Evolutionary conservation across 2,113 vertebrate genomes (phyloP).

Genomic region (Globicephala melas): DNA sequence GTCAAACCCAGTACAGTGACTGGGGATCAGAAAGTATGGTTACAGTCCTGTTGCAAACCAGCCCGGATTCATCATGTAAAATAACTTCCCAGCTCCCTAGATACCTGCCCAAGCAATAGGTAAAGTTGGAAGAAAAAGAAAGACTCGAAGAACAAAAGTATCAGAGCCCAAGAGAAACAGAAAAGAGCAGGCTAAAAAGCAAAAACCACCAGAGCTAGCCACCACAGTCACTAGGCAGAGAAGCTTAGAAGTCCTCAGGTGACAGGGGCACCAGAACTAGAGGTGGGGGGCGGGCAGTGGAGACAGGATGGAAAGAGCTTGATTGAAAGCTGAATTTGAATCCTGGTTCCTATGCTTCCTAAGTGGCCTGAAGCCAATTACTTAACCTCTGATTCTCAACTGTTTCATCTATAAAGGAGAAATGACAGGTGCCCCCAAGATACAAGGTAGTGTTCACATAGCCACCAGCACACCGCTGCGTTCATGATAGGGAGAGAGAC

Average conservation of each 20-base stretch:
- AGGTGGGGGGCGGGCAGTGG: rapidly evolving
- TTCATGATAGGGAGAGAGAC: background rate
- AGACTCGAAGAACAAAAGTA: background rate
- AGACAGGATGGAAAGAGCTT: background rate
- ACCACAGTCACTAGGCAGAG: background rate
- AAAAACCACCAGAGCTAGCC: background rate
- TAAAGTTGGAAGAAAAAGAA: background rate
- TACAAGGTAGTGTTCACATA: background rate
- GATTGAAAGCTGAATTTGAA: background rate
- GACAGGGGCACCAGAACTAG: no score
- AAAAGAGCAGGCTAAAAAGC: background rate
- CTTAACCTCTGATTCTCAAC: background rate
- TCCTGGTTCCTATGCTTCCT: background rate
- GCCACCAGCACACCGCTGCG: background rate
- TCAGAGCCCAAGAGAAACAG: background rate
- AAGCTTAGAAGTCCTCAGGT: background rate
- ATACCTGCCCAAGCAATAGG: background rate
- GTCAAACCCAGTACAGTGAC: background rate
- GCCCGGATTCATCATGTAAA: background rate
- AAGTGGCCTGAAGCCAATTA: background rate
- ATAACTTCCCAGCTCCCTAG: background rate
- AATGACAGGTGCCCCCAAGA: background rate
- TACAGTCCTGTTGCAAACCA: background rate
- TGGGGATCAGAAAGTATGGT: background rate
- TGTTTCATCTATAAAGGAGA: background rate